Evolutionary conservation across 2,888 invertebrate genomes (phyloP), one percentile per base, ranked within the genome.

Genomic region (Brenthis daphne): DNA sequence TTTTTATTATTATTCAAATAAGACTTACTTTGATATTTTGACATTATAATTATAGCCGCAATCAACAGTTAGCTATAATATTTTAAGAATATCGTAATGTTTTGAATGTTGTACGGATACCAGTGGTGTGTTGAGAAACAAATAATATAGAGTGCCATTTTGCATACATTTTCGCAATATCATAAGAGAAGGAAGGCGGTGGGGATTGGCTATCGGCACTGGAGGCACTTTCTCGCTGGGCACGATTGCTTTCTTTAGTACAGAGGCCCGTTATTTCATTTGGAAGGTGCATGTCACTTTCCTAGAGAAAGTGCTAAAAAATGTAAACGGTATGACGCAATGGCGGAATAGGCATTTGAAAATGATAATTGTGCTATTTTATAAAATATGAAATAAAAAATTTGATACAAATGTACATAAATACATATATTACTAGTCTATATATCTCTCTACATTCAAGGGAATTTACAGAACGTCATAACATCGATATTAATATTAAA

Each of bases 241-340:
- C 84, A 87, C 90, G 86, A 88, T 92, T 91, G 89, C 91, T 91
- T 92, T 92, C 90, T 87, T 90, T 89, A 82, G 83, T 81, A 82
- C 81, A 83, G 82, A 83, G 83, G 82, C 78, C 88, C 90, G 90
- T 90, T 90, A 92, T 87, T 87, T 88, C 89, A 90, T 91, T 90
- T 85, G 85, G 87, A 92, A 92, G 92, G 92, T 92, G 92, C 85
- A 82, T 82, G 80, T 79, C 79, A 81, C 76, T 77, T 79, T 80
- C 83, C 80, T 82, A 86, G 89, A 85, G 91, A 91, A 91, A 91
- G 90, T 90, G 85, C 87, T 88, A 87, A 85, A 85, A 84, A 87
- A 75, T 76, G 74, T 84, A 85, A 82, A 82, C 80, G 80, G 79
- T 77, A 82, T 89, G 87, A 88, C 82, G 86, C 83, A 88, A 86